Evolutionary conservation across 2,113 vertebrate species (phyloP).

Genomic region (Mus pahari): DNA sequence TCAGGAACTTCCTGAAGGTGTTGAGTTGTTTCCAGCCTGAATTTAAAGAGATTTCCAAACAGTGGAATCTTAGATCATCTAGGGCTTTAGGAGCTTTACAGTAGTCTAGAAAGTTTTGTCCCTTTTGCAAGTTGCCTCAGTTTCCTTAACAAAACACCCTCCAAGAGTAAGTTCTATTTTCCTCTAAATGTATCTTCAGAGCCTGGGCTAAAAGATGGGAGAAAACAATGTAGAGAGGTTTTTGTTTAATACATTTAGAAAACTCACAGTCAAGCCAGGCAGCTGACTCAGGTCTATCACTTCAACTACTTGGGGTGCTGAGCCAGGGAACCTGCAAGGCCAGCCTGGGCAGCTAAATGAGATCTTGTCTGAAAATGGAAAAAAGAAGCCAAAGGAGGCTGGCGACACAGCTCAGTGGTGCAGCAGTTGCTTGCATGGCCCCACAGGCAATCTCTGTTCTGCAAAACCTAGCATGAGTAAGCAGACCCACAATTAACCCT

Average conservation of each 20-base stretch:
- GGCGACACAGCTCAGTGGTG: not conserved
- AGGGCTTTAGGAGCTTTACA: not conserved
- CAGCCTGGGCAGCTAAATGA: not conserved
- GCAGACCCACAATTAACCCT: not conserved
- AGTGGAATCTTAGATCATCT: not conserved
- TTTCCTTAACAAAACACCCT: not conserved
- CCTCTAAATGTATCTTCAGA: not conserved
- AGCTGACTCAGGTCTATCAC: not conserved
- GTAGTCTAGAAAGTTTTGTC: not conserved
- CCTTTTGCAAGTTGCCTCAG: not conserved
- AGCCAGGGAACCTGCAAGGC: not conserved
- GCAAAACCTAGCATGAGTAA: not conserved
- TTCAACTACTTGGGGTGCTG: not conserved
- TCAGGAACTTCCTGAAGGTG: not conserved
- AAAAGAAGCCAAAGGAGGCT: not conserved
- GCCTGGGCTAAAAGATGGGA: not conserved
- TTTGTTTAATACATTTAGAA: conserved; percentile 36
- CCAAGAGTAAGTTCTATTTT: not conserved
- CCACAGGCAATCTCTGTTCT: not conserved
- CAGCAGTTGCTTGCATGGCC: not conserved
- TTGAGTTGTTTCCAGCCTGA: not conserved
- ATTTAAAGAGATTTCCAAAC: not conserved
- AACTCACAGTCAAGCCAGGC: not conserved
- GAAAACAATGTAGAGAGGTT: not conserved
- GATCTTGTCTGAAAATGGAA: not conserved